These are phyloP conservation scores for Anthrax anthrax DNA, from an alignment of 2,888 invertebrate genomes.

Conservation along the genomic window DNA sequence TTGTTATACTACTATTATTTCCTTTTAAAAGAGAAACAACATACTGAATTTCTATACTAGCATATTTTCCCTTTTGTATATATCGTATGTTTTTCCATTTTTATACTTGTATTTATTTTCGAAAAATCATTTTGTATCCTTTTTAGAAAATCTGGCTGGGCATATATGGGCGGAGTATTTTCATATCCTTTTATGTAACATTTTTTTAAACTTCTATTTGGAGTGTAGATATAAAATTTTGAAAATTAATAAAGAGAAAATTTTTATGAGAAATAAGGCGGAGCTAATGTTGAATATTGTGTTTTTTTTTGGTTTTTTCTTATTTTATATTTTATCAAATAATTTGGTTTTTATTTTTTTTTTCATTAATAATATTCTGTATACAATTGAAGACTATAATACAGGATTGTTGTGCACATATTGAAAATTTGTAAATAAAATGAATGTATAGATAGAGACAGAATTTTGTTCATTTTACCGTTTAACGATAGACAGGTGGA, in stretches of 20 bases:
- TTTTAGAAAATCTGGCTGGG: neutral
- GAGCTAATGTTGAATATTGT: no score
- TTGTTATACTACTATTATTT: no score
- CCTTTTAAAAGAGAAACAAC: slow-evolving; percentile 2
- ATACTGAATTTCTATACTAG: slow-evolving; percentile 8
- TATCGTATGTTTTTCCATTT: neutral
- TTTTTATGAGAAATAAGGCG: no score
- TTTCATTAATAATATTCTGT: no score
- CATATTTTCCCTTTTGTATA: slow-evolving; percentile 4
- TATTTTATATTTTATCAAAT: no score
- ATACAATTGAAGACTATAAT: neutral
- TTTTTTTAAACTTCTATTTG: no score
- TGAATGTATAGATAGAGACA: neutral
- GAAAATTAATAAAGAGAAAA: no score
- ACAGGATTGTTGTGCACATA: neutral
- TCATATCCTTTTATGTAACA: no score
- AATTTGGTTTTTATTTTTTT: no score
- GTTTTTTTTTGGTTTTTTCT: no score
- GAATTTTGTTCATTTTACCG: neutral
- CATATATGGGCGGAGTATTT: neutral
- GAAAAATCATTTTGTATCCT: neutral
- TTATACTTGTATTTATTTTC: neutral
- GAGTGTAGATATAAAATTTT: no score
- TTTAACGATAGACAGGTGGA: no score
- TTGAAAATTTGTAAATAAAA: neutral